These are phyloP conservation scores for Barbus barbus DNA, from an alignment of 2,113 vertebrate species.

Conservation along the genomic window DNA sequence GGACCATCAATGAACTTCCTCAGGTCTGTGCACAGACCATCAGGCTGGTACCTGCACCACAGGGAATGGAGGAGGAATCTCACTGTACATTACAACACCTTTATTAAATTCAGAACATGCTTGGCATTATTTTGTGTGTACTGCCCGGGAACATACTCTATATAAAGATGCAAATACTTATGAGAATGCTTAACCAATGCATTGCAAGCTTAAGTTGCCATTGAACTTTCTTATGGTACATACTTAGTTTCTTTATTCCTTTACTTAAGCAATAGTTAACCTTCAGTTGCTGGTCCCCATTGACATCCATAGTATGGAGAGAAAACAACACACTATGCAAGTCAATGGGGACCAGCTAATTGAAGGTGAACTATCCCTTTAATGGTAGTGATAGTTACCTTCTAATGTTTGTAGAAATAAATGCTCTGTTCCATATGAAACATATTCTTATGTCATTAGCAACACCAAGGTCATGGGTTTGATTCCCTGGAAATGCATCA, in stretches of 20 bases:
- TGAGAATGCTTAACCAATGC: not conserved
- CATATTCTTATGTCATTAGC: not conserved
- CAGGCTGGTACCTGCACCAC: slow-evolving; percentile 75
- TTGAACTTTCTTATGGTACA: not conserved
- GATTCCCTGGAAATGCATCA: not conserved
- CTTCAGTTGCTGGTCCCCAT: too few species aligned
- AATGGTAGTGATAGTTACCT: not conserved
- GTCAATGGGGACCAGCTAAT: too few species aligned
- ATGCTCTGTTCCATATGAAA: not conserved
- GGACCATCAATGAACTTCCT: slow-evolving; percentile 81
- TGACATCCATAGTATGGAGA: too few species aligned
- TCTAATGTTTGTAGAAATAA: not conserved
- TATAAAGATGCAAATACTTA: not conserved
- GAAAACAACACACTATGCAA: too few species aligned
- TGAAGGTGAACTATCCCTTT: too few species aligned
- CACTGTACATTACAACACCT: not conserved
- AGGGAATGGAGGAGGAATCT: not conserved
- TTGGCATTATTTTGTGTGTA: not conserved
- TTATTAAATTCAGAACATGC: not conserved
- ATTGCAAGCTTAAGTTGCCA: not conserved
- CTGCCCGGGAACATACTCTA: not conserved
- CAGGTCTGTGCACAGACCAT: slow-evolving; percentile 76
- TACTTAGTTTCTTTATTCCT: too few species aligned
- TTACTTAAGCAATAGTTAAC: too few species aligned
- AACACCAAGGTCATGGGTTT: not conserved